A percentile compares a stretch with the other conserved stretches of the same genome.
Conservation (phyloP, 2,888 invertebrate species). For the Athalia rosae region DNA sequence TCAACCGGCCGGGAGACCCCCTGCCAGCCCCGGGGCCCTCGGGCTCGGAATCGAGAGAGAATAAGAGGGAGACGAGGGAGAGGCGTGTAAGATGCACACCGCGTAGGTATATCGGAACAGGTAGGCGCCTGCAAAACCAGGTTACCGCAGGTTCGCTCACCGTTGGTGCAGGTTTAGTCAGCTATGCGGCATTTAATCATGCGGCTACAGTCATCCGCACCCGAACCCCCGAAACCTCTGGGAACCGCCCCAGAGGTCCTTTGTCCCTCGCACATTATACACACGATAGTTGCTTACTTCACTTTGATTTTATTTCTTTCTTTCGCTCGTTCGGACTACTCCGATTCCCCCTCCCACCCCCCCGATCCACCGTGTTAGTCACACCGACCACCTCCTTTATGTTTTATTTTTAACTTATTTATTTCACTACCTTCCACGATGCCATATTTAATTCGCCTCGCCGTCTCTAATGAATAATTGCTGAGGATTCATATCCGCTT, state of each 20-base stretch:
- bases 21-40: slow-evolving; percentile 20
- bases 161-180: neutral
- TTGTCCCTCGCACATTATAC: slow-evolving; percentile 12
- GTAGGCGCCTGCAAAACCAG: slow-evolving; percentile 42
- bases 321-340: slow-evolving; percentile 32
- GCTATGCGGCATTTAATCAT: slow-evolving; percentile 40
- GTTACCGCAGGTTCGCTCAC: slow-evolving; percentile 29
- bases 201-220: slow-evolving; percentile 25
- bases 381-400: slow-evolving; percentile 1
- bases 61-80: neutral
- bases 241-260: slow-evolving; percentile 33
- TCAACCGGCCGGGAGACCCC: slow-evolving; percentile 33
- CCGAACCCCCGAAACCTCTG: slow-evolving; percentile 22
- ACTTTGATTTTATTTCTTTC: slow-evolving; percentile 41
- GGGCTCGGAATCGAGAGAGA: neutral
- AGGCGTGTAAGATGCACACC: neutral
- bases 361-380: slow-evolving; percentile 15
- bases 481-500: too few species aligned
- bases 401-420: neutral
- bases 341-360: too few species aligned
- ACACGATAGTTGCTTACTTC: neutral
- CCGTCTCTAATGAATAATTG: neutral
- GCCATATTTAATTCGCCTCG: slow-evolving; percentile 21
- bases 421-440: slow-evolving; percentile 19
- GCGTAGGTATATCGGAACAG: slow-evolving; percentile 3